Percentiles rank a stretch among this genome's conserved stretches.
phyloP scores from a whole-genome alignment of 1,140 invertebrate genomes.

The Hypothenemus hampei region DNA sequence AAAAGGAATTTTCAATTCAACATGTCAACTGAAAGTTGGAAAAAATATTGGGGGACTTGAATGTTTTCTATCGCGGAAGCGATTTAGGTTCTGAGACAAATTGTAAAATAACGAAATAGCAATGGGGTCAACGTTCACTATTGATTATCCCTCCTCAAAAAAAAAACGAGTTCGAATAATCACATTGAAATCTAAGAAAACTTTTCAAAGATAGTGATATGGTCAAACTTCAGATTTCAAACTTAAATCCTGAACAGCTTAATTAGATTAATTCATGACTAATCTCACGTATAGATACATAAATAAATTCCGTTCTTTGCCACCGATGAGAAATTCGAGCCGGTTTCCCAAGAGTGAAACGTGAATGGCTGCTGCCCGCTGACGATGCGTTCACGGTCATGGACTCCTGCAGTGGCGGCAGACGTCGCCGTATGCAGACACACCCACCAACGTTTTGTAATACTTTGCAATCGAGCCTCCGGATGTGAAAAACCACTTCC shows the following conservation, averaged over 20 bases:
- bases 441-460: slow-evolving; percentile 12
- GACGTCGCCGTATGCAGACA: slow-evolving; percentile 1
- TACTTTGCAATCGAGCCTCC: slow-evolving; percentile 2
- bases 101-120: no score
- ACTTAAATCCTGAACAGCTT: no score
- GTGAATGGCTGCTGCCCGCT: no score
- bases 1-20: not conserved
- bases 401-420: slow-evolving; percentile 10
- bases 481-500: not conserved
- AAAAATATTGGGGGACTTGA: not conserved
- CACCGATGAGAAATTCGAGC: not conserved
- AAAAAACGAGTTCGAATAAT: no score
- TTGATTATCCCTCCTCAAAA: no score
- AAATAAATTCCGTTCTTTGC: not conserved
- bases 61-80: no score
- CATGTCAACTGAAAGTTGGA: not conserved
- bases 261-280: slow-evolving; percentile 4
- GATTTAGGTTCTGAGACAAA: no score
- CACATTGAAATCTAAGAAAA: no score
- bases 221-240: no score
- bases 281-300: not conserved
- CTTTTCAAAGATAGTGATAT: no score
- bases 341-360: slow-evolving; percentile 9
- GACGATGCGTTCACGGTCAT: slow-evolving; percentile 14
- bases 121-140: no score